A percentile compares a stretch with the other conserved stretches of the same genome.
phyloP scores from a whole-genome alignment of 2,113 vertebrate species.

The Chunga burmeisteri region DNA sequence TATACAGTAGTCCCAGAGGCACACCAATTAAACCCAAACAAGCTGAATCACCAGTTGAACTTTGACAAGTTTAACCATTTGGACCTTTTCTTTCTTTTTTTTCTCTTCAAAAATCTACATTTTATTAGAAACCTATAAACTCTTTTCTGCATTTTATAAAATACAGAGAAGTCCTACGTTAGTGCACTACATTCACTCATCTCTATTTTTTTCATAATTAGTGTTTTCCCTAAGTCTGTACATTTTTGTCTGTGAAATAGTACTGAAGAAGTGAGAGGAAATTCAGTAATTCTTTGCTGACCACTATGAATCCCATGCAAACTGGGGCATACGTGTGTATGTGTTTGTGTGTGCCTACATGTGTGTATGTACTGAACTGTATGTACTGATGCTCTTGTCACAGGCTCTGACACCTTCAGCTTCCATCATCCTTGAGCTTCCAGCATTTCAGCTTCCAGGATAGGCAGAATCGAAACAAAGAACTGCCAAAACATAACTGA shows the following conservation, averaged over 20 bases:
- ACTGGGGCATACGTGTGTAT: accelerated
- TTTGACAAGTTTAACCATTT: not conserved
- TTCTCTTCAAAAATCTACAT: not conserved
- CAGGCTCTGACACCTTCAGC: not conserved
- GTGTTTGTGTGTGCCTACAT: not conserved
- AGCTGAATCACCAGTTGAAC: not conserved
- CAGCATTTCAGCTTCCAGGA: not conserved
- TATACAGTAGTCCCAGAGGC: not conserved
- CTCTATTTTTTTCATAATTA: not conserved
- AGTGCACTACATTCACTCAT: not conserved
- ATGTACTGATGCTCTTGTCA: not conserved
- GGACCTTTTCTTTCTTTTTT: not conserved
- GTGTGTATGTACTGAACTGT: not conserved
- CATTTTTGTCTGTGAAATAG: not conserved
- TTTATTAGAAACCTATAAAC: not conserved
- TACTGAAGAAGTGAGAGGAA: not conserved
- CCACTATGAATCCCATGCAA: not conserved
- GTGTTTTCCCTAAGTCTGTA: not conserved
- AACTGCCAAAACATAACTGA: not conserved
- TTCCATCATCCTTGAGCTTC: not conserved
- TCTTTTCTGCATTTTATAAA: not conserved
- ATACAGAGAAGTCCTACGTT: not conserved
- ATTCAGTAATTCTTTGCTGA: not conserved
- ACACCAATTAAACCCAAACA: not conserved
- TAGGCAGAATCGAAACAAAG: not conserved